Evolutionary conservation across 2,888 invertebrate genomes (phyloP), one percentile per base, ranked within the genome.

Genomic region (Ectemnius cavifrons): DNA sequence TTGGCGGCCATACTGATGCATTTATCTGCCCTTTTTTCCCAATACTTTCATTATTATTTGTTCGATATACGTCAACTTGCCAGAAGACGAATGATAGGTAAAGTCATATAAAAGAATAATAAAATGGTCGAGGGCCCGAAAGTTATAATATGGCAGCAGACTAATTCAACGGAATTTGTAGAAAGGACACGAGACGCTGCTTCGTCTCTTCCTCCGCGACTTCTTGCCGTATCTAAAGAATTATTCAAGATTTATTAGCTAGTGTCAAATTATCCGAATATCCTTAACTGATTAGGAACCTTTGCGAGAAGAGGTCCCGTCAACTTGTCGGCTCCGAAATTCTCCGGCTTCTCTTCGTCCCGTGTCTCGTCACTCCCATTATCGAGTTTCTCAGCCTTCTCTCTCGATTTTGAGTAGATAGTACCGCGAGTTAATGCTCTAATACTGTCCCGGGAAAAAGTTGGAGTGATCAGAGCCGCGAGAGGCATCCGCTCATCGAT

Each of bases 401-500:
- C 45, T 65, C 69, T 73, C 20, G 14, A 14, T 20, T 69, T 77
- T 13, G 78, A 74, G 65, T 77, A 79, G 45, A 47, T 28, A 2
- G 85, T 84, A 61, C 85, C 86, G 16, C 75, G 77, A 0, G 86
- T 86, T 66, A 85, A 71, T 14, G 71, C 58, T 75, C 75, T 84
- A 56, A 86, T 85, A 56, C 78, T 81, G 58, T 85, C 84, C 11
- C 79, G 83, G 13, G 86, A 84, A 23, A 86, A 75, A n/a, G 77
- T 81, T 20, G 85, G 84, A 6, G 84, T 68, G 16, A 86, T 82
- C 60, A 86, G 77, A 13, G 82, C 85, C 14, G 80, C 79, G 14
- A 86, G 82, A 0, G 86, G 86, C n/a, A 81, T 84, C 70, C 77
- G 84, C 64, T 85, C 84, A 60, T 79, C 80, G 61, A 84, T 81